Evolutionary conservation across 2,888 invertebrate species (phyloP), one percentile per base, ranked within the genome.

Genomic region (Aphidoletes aphidimyza): DNA sequence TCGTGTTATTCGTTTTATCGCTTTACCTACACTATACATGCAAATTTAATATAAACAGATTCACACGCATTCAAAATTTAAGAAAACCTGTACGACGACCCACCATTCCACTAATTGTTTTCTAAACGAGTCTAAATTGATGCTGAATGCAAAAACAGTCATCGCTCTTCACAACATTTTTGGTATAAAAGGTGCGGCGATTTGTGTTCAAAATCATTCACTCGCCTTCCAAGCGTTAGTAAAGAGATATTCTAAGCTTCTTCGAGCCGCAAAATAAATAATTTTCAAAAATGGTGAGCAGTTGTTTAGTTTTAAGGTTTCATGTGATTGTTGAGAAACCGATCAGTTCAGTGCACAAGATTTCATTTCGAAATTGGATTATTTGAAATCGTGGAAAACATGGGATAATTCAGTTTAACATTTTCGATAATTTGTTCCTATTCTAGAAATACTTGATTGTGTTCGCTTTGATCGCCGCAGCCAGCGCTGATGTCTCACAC

Each of bases 401-500:
- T n/a, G n/a, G n/a, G n/a, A n/a, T n/a, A n/a, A n/a, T 47, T 47
- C 19, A 17, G 19, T 47, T 47, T 9, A 54, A 54, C n/a, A 0
- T 54, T n/a, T 54, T 54, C 22, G 22, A 17, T 47, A 17, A 2
- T 14, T 69, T 14, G 14, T 30, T 69, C 30, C 30, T 2, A 26
- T 54, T 69, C 30, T 34, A 69, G 69, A 69, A 69, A 69, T 69
- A 11, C 26, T 69, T 69, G 14, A 3, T 30, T 11, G 69, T 34
- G 1, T 14, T 69, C 14, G 69, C 69, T 30, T 69, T 69, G 69
- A n/a, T 69, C 34, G 69, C 69, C 14, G 69, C 34, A 30, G 69
- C 14, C 11, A 69, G 69, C 69, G 69, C 69, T 69, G 69, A 69
- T 69, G 69, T 69, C 30, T 30, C 69, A 69, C 69, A 69, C 69